Conservation (phyloP, 2,888 invertebrate genomes). For the Physocephala rufipes region DNA sequence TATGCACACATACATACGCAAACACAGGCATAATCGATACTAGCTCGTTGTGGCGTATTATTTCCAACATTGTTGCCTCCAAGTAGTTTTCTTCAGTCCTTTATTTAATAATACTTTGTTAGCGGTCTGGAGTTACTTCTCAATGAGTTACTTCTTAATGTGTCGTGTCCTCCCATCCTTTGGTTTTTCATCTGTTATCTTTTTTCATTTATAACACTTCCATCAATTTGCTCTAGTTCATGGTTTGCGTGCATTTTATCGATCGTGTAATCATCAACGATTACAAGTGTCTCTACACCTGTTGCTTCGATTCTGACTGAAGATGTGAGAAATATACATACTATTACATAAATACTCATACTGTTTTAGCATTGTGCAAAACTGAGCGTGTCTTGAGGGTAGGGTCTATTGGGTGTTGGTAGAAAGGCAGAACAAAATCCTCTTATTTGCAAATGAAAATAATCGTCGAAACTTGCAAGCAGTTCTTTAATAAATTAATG, state of each 20-base stretch:
- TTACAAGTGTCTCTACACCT: conserved; percentile 21
- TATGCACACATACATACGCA: no score
- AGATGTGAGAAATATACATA: no score
- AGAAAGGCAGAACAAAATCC: background rate
- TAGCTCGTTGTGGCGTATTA: no score
- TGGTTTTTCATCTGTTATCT: no score
- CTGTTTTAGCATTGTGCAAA: conserved; percentile 15
- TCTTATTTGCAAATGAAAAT: conserved; percentile 1
- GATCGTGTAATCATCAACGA: conserved; percentile 17
- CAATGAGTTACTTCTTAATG: no score
- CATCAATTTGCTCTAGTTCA: background rate
- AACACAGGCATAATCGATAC: no score
- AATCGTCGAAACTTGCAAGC: no score
- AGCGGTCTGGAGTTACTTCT: background rate
- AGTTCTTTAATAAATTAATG: no score
- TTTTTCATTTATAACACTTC: conserved; percentile 8
- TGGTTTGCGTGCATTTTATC: conserved; percentile 23
- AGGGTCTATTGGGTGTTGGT: background rate
- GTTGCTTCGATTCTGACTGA: conserved; percentile 18
- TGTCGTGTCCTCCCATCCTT: background rate
- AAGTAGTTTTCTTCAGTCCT: background rate
- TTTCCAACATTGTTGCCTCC: background rate
- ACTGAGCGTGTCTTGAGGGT: background rate
- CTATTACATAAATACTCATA: background rate
- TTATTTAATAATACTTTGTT: background rate